Evolutionary conservation across 2,797 vertebrate species (phyloP).

Genomic region (Pangasius macronema): DNA sequence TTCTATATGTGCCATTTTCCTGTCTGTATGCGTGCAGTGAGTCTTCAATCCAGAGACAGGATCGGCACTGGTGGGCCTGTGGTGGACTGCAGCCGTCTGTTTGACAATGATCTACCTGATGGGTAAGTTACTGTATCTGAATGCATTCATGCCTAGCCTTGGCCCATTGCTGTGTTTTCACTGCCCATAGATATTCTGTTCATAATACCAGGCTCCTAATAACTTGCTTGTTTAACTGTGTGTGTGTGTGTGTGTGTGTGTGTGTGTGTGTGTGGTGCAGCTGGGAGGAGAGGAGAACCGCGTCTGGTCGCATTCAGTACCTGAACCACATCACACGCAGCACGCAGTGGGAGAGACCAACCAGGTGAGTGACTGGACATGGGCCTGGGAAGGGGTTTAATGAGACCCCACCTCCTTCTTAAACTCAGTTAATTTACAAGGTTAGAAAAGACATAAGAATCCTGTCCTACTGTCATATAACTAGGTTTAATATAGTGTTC

Average conservation of each 20-base stretch:
- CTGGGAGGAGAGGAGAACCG: slow-evolving; percentile 96
- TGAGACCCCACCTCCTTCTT: background rate
- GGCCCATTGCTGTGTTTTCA: background rate
- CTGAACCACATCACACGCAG: slow-evolving; percentile 97
- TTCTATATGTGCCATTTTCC: slow-evolving; percentile 1
- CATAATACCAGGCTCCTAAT: background rate
- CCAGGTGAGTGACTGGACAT: slow-evolving; percentile 79
- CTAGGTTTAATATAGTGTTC: background rate
- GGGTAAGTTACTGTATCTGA: slow-evolving; percentile 76
- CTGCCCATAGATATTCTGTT: background rate
- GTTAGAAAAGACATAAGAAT: background rate
- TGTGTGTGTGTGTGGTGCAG: slow-evolving; percentile 73
- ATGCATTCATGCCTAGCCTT: background rate
- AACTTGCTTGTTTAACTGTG: slow-evolving; percentile 56
- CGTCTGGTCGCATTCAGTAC: slow-evolving; percentile 96
- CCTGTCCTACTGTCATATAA: background rate
- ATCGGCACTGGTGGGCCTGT: slow-evolving; percentile 91
- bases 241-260: slow-evolving; percentile 67
- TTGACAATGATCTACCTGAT: slow-evolving; percentile 96
- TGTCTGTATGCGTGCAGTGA: slow-evolving; percentile 79
- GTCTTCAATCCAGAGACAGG: slow-evolving; percentile 95
- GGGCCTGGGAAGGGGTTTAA: background rate
- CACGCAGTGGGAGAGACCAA: slow-evolving; percentile 97
- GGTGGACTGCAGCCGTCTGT: slow-evolving; percentile 93
- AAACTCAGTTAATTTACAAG: background rate